Conservation (phyloP, 1,140 invertebrate genomes). For the Araneus ventricosus region DNA sequence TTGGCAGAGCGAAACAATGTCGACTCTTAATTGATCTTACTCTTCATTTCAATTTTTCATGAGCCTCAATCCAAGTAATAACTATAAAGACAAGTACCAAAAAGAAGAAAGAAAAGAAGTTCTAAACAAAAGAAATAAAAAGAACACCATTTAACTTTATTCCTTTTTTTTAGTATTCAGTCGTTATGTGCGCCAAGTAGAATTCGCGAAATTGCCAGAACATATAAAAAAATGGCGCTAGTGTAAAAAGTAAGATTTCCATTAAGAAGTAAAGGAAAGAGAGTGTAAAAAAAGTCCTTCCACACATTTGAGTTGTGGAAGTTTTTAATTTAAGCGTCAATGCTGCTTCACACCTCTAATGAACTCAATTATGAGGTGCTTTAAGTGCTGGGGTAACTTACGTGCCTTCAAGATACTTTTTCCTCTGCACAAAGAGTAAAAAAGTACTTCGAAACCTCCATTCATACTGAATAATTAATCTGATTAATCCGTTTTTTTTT, state of each 20-base stretch:
- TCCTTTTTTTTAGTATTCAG: background rate
- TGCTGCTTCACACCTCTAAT: constrained; percentile 39
- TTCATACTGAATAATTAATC: constrained; percentile 40
- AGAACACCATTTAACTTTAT: background rate
- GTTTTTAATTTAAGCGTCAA: constrained; percentile 63
- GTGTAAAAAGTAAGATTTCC: constrained; percentile 12
- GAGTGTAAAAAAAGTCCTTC: background rate
- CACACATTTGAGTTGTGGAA: constrained; percentile 39
- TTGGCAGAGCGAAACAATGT: background rate
- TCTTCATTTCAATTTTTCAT: background rate
- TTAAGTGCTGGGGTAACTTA: constrained; percentile 32
- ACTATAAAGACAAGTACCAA: background rate
- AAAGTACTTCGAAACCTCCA: constrained; percentile 30
- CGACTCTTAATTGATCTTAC: background rate
- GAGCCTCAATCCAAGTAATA: background rate
- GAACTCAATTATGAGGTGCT: constrained; percentile 42
- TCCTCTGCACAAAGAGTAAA: constrained; percentile 12
- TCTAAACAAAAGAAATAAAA: background rate
- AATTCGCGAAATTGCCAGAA: constrained; percentile 28
- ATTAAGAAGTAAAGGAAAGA: constrained; percentile 37
- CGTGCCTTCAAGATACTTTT: constrained; percentile 15
- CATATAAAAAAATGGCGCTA: background rate
- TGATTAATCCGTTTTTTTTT: constrained; percentile 1
- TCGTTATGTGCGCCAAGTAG: background rate
- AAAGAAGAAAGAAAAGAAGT: background rate